Base-by-base conservation (phyloP, 2,888 invertebrate species). In the Leptopilina myrica region DNA sequence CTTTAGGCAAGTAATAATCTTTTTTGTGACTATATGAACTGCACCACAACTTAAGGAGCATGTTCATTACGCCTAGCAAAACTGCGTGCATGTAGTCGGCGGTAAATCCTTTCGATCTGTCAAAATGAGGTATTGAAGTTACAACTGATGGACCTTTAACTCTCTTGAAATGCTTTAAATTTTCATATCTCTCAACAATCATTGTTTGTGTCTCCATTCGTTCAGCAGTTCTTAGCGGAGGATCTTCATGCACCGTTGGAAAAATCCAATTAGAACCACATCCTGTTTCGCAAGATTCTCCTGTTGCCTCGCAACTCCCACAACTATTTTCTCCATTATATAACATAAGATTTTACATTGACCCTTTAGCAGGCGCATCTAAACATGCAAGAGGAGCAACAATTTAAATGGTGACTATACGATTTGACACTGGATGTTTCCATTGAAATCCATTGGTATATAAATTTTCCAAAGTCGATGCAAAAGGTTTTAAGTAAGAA, bases 281-380 rank as follows among this genome's bases (percentile, higher is more conserved):
- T 3, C 65, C 77, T 6, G 77, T 76, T 33, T 65, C 12, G 75
- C 77, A 82, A 6, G 65, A 75, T 64, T 66, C 64, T 11, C 80
- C 81, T 15, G 78, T 76, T 59, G 79, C 78, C 26, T 81, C 79
- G 26, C 80, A 83, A 43, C 56, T 78, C 14, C 79, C 76, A 62
- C 83, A 83, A 11, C 83, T 79, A 46, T 64, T 79, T n/a, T 77
- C 64, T 11, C 78, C 81, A 40, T 81, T 83, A 26, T 69, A 81
- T 66, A 78, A 77, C 15, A 59, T 79, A 5, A 80, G 11, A 49
- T 83, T 81, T 76, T 80, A 80, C 1, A 77, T 76, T 0, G 79
- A 43, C 15, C 79, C 69, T 78, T 77, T 65, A 62, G 79, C 77
- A 20, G 78, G 81, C 40, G 73, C 76, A 69, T 79, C 77, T 12